Evolutionary conservation across 2,113 vertebrate genomes (phyloP), one percentile per base, ranked within the genome.

Genomic region (Rhynchopsitta pachyrhyncha): DNA sequence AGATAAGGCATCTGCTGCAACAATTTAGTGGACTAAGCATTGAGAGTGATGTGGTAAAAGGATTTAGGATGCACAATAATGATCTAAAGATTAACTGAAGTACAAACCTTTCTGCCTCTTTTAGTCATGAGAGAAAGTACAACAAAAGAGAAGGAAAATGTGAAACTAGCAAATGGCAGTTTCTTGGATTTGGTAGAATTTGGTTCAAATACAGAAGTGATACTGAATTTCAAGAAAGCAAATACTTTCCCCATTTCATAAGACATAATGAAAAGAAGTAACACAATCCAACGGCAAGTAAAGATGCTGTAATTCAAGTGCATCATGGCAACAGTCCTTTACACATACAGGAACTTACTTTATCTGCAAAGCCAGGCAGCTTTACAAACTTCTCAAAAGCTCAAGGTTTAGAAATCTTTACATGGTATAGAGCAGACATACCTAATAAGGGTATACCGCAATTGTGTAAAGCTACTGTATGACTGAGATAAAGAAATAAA

Each of bases 221-320:
- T 92, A 74, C 27, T 63, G 39, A 88, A 94, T 70, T 92, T 95
- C 81, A 90, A 91, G 86, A 97, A 95, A 88, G 83, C 75, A 94
- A 92, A 81, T 83, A 92, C 68, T 84, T 96, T 86, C 92, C 82
- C 19, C 84, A 86, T 92, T 70, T 92, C 79, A 4, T 87, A 93
- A 96, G 31, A 83, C 47, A 78, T n/a, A 90, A 88, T 31, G 46
- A 91, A 86, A 96, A 92, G 68, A 52, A 92, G 47, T 66, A 73
- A 90, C 19, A 82, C 60, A 93, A 83, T 75, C 79, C 86, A 52
- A 64, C 47, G 74, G n/a, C 37, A 71, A 85, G 49, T 74, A 42
- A 92, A 69, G 70, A 91, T 25, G 81, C 18, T 66, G 7, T 14
- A 88, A 94, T 66, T 91, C 57, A 94, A 94, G 78, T 50, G 28